Evolutionary conservation across 2,113 vertebrate genomes (phyloP).

Genomic region (Camelus bactrianus): DNA sequence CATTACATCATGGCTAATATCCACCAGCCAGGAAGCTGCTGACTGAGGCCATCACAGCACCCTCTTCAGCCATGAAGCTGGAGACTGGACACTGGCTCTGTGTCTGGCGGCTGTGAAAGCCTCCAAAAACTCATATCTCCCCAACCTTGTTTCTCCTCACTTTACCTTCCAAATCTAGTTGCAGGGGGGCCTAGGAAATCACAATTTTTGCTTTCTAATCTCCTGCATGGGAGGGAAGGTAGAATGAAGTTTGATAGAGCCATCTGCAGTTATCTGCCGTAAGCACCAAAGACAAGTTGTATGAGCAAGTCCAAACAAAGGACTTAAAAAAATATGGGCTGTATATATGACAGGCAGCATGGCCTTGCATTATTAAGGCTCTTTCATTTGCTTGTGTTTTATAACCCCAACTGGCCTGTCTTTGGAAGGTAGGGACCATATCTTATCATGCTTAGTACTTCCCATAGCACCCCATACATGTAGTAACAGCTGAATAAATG

Average conservation of each 20-base stretch:
- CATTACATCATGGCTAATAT: not conserved
- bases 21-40: not conserved
- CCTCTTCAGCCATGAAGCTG: not conserved
- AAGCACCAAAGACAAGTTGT: not conserved
- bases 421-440: not conserved
- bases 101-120: not conserved
- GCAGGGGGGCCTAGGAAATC: not conserved
- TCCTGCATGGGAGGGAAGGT: not conserved
- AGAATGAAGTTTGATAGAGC: not conserved
- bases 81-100: not conserved
- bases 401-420: not conserved
- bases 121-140: not conserved
- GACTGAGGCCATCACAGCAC: fast-evolving
- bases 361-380: not conserved
- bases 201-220: not conserved
- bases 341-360: not conserved
- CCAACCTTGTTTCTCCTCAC: not conserved
- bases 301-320: not conserved
- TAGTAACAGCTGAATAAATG: not conserved
- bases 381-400: slow-evolving; percentile 18
- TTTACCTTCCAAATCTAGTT: not conserved
- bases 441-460: not conserved
- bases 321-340: not conserved
- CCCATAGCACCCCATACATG: not conserved
- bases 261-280: not conserved